Percentiles rank a stretch among this genome's conserved stretches.
Conservation (phyloP, 2,797 vertebrate species). For the Furcifer pardalis region DNA sequence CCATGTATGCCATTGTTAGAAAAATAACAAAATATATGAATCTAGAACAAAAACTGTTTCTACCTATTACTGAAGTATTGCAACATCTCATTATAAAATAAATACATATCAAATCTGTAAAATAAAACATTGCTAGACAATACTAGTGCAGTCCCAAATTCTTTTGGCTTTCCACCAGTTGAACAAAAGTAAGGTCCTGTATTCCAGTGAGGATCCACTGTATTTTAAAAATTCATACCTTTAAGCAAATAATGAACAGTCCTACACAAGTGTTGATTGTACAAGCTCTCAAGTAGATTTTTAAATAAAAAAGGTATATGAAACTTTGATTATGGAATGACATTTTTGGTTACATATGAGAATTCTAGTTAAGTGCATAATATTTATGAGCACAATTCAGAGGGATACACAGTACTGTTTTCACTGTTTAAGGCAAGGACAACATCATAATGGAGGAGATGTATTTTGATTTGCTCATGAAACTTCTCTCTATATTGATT, state of each 20-base stretch:
- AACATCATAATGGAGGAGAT: constrained; percentile 81
- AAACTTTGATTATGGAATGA: constrained; percentile 45
- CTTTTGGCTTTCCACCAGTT: constrained; percentile 55
- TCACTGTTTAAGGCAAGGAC: constrained; percentile 76
- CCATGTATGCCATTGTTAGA: accelerated
- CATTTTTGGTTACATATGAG: constrained; percentile 67
- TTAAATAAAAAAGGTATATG: constrained; percentile 53
- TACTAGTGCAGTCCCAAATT: constrained; percentile 52
- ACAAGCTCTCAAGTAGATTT: constrained; percentile 74
- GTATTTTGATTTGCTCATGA: constrained; percentile 86
- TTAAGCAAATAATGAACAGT: constrained; percentile 75
- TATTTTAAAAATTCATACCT: constrained; percentile 55
- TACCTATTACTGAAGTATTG: background rate
- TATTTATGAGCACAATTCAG: constrained; percentile 67
- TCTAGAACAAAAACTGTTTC: constrained; percentile 32
- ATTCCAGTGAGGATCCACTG: constrained; percentile 59
- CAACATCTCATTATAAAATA: constrained; percentile 34
- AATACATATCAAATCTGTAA: constrained; percentile 27
- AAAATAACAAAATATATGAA: constrained; percentile 11
- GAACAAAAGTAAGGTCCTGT: constrained; percentile 44
- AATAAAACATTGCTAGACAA: constrained; percentile 31
- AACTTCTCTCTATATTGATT: constrained; percentile 97
- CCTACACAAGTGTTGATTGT: constrained; percentile 82
- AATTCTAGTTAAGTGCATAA: constrained; percentile 64
- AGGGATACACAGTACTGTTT: constrained; percentile 48